These are phyloP conservation scores for Nudaria mundana DNA, from an alignment of 2,888 invertebrate species.

Conservation along the genomic window DNA sequence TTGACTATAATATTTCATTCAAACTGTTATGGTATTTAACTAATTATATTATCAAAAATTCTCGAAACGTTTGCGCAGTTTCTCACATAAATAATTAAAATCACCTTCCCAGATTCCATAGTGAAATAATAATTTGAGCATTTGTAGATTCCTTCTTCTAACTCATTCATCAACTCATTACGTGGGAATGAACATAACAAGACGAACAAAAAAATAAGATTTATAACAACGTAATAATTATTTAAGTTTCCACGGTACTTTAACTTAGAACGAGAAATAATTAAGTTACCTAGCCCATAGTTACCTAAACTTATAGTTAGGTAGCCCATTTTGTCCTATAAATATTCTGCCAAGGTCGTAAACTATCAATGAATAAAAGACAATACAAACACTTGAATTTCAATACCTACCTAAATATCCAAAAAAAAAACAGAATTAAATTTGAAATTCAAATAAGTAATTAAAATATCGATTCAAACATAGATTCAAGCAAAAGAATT, in stretches of 20 bases:
- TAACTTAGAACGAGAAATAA: slow-evolving; percentile 1
- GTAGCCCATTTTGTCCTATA: background rate
- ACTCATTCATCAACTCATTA: slow-evolving; percentile 21
- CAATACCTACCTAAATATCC: too few species aligned
- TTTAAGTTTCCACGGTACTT: slow-evolving; percentile 18
- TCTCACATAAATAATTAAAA: slow-evolving; percentile 5
- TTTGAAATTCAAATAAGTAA: background rate
- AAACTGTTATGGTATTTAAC: background rate
- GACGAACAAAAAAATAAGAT: slow-evolving; percentile 18
- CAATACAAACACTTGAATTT: slow-evolving; percentile 8
- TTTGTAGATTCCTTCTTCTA: slow-evolving; percentile 6
- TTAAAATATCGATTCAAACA: background rate
- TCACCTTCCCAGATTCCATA: slow-evolving; percentile 2
- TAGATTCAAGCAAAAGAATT: background rate
- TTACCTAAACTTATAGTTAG: too few species aligned
- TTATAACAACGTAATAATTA: slow-evolving; percentile 16
- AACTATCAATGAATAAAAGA: slow-evolving; percentile 5
- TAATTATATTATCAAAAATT: background rate
- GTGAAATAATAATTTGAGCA: background rate
- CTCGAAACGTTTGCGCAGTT: background rate
- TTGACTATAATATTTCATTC: background rate
- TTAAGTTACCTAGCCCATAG: slow-evolving; percentile 4
- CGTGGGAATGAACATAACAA: slow-evolving; percentile 20
- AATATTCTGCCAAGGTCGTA: background rate
- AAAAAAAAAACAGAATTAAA: background rate